Conservation (phyloP, 2,113 vertebrate genomes). For the Mystacornis crossleyi region DNA sequence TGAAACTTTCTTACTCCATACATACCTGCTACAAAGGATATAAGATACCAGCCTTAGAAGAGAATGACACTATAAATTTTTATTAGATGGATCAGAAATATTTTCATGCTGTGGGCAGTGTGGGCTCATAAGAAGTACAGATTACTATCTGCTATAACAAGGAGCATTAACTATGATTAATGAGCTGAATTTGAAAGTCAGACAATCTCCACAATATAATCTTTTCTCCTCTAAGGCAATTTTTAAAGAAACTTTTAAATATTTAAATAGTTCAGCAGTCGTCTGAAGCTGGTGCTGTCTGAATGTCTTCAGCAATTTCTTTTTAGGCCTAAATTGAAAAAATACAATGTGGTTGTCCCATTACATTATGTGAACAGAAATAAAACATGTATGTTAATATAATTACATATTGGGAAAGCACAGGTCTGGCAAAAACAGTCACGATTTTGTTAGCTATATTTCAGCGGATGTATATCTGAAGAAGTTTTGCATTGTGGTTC, state of each 20-base stretch:
- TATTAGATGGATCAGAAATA: conserved; percentile 49
- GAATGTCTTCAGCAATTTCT: background rate
- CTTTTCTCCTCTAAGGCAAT: conserved; percentile 33
- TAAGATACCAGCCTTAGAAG: background rate
- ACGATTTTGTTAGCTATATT: background rate
- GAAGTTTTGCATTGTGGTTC: background rate
- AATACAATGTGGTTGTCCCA: background rate
- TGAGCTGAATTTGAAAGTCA: conserved; percentile 64
- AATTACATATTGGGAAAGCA: background rate
- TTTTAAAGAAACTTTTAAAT: conserved; percentile 32
- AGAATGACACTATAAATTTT: conserved; percentile 28
- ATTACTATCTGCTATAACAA: conserved; percentile 54
- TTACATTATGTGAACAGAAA: background rate
- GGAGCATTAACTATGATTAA: conserved; percentile 65
- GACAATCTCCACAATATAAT: conserved; percentile 11
- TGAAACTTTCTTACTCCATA: background rate
- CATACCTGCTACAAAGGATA: background rate
- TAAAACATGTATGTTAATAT: background rate
- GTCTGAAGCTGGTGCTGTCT: background rate
- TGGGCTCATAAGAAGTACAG: conserved; percentile 19
- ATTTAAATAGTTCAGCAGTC: conserved; percentile 6
- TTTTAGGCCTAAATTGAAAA: background rate
- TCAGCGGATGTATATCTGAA: background rate
- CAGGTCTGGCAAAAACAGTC: background rate
- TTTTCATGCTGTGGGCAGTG: conserved; percentile 53